Evolutionary conservation across 2,888 invertebrate genomes (phyloP), one percentile per base, ranked within the genome.

Genomic region (Eupithecia abbreviata): DNA sequence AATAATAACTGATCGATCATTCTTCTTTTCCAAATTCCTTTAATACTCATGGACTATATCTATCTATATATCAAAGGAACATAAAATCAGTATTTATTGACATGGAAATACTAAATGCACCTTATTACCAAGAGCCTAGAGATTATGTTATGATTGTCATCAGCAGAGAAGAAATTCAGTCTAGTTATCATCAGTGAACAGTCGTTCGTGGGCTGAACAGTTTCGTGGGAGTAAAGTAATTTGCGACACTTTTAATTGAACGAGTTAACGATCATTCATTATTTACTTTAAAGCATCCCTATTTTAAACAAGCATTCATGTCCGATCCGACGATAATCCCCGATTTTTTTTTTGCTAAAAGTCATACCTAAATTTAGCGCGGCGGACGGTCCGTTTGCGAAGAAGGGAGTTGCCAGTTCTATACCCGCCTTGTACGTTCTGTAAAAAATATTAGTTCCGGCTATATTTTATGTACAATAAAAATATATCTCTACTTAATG

Each of bases 1-100:
- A 73, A 77, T 72, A 47, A 7, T 42, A 42, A 67, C 13, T 69
- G 43, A 70, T 76, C 30, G 41, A 72, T 58, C 49, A 75, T 76
- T 74, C 76, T 76, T 75, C 55, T 65, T 62, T 71, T 55, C 43
- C 65, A 47, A 65, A 6, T 66, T 66, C 7, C 42, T 42, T 42
- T 3, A 65, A 2, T 41, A 65, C 41, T 30, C 13, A 15, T 15
- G 13, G 7, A 15, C n/a, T 65, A 65, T 42, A 6, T n/a, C n/a
- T n/a, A n/a, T n/a, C n/a, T n/a, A n/a, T n/a, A 66, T 66, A 15
- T 62, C 4, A 12, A 62, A 30, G 30, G 30, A 62, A 18, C 58
- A 58, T 58, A n/a, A 55, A 55, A n/a, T n/a, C 2, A 55, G n/a
- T 15, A 15, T 51, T 51, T 5, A 51, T 51, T 51, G 51, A 15